Evolutionary conservation across 2,888 invertebrate species (phyloP), one percentile per base, ranked within the genome.

Genomic region (Pachymerium ferrugineum): DNA sequence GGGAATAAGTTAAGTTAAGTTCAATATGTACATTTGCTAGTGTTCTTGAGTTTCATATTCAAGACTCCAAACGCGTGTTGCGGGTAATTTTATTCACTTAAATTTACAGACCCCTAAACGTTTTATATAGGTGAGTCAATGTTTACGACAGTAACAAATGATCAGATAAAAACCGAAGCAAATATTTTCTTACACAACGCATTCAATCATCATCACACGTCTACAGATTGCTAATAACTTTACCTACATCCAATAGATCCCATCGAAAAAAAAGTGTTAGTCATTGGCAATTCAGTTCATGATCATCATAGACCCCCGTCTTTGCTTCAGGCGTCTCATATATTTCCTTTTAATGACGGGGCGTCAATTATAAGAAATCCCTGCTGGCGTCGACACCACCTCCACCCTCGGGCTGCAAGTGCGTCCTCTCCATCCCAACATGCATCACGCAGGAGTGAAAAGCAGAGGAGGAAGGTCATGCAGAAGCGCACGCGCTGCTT

Each of bases 371-470:
- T 22, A 47, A 16, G 19, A 19, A 22, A 19, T 16, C 47, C 47
- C 47, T 22, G 16, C 47, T 47, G 47, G 47, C 47, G 47, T 22
- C 47, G 22, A 22, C 47, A 8, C 47, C 47, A 47, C 47, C 47
- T 47, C 47, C 47, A 47, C 47, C 47, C 47, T 16, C 47, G 16
- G 47, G 47, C 47, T 47, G 19, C 16, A 47, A 47, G 47, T 47
- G 47, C 47, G 47, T 47, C 47, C 19, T 47, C 47, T 47, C 47
- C 47, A 47, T 47, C 47, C 47, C 47, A 47, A 47, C 47, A 47
- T 47, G 47, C 47, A 47, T 47, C 47, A 47, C 47, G 47, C 47
- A 47, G 47, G 19, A 47, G 22, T 47, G 47, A 47, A 38, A 38
- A 38, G 38, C n/a, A 38, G 38, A 4, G 38, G 16, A 47, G 22